Percentiles rank a stretch among this genome's conserved stretches.
Evolutionary conservation across 2,113 vertebrate species (phyloP).

Genomic region (Eleginops maclovinus): DNA sequence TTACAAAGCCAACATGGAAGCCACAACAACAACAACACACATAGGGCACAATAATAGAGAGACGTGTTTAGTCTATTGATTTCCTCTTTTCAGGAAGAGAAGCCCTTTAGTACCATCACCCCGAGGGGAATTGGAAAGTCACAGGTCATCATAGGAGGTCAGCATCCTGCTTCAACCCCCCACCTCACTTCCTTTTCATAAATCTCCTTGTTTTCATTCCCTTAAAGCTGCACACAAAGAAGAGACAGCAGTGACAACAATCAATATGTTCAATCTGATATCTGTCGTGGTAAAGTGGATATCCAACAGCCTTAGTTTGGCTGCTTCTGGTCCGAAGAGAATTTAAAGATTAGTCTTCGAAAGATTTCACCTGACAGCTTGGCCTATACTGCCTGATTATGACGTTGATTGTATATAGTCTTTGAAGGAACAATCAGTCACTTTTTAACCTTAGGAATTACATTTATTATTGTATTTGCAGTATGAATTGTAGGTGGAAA

Average conservation of each 20-base stretch:
- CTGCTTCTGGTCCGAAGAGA: conserved; percentile 15
- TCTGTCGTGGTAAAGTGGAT: not conserved
- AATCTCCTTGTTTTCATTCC: conserved; percentile 22
- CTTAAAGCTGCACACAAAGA: conserved; percentile 18
- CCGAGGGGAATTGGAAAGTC: conserved; percentile 40
- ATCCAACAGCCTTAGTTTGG: conserved; percentile 7
- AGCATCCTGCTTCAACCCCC: conserved; percentile 41
- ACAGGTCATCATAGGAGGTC: conserved; percentile 46
- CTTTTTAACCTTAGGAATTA: not conserved
- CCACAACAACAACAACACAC: not conserved
- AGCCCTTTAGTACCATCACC: conserved; percentile 28
- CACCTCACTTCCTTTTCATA: conserved; percentile 36
- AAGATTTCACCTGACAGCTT: not conserved
- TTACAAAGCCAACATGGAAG: not conserved
- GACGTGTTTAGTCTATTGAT: conserved; percentile 38
- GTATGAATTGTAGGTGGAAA: too few species aligned
- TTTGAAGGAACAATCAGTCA: not conserved
- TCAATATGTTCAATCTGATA: conserved; percentile 44
- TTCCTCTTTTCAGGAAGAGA: conserved; percentile 54
- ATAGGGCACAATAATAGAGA: not conserved
- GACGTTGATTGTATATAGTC: not conserved
- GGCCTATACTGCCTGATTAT: not conserved
- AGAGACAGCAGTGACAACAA: conserved; percentile 11
- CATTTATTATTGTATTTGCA: too few species aligned
- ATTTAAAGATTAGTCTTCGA: not conserved